These are phyloP conservation scores for Pemphigus obesinymphae DNA, from an alignment of 1,140 invertebrate species.

Conservation along the genomic window DNA sequence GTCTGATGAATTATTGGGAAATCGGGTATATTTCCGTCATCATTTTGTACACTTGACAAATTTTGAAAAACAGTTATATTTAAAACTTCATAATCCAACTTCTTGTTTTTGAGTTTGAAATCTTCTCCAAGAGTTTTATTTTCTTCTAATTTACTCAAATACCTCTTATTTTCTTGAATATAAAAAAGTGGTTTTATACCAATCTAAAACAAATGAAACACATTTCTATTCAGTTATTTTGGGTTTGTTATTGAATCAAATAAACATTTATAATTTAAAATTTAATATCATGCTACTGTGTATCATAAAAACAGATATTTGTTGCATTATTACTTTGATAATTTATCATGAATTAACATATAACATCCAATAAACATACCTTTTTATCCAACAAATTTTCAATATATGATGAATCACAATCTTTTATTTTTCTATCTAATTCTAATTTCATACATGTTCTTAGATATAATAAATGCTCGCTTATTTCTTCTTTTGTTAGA, in stretches of 20 bases:
- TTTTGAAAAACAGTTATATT: conserved; percentile 34
- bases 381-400: conserved; percentile 3
- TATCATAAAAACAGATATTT: neutral
- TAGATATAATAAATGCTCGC: conserved; percentile 11
- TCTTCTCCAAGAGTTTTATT: neutral
- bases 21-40: neutral
- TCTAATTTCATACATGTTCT: conserved; percentile 25
- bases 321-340: neutral
- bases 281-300: neutral
- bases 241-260: too few relatives aligned
- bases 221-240: too few relatives aligned
- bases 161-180: conserved; percentile 11
- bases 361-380: neutral
- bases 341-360: neutral
- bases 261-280: too few relatives aligned
- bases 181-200: conserved; percentile 29
- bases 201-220: conserved; percentile 8
- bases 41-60: neutral
- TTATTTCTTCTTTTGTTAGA: conserved; percentile 4
- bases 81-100: conserved; percentile 9
- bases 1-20: conserved; percentile 33
- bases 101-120: neutral
- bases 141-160: neutral
- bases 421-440: neutral
- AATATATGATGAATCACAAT: neutral